Evolutionary conservation across 1,140 invertebrate genomes (phyloP).

Genomic region (Pseudomyrmex sp.): DNA sequence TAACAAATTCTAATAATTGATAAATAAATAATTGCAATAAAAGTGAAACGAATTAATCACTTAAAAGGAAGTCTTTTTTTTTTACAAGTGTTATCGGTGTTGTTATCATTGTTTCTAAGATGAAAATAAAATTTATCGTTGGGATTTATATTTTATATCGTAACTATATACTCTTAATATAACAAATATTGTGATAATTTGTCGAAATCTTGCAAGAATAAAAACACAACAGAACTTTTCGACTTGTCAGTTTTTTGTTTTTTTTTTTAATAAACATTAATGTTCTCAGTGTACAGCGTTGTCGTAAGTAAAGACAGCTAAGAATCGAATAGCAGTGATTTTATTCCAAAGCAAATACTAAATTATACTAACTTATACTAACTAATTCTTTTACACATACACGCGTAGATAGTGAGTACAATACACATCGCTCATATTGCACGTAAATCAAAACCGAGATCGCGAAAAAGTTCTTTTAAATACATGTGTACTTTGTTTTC

Average conservation of each 20-base stretch:
- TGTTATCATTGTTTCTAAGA: no score
- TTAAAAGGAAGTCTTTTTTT: no score
- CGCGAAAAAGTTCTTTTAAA: neutral
- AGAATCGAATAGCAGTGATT: conserved; percentile 53
- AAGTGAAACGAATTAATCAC: no score
- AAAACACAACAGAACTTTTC: neutral
- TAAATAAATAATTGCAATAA: no score
- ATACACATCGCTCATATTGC: conserved; percentile 79
- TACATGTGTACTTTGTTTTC: neutral
- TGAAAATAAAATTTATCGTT: no score
- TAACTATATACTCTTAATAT: no score
- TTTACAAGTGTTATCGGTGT: no score
- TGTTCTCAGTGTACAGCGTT: neutral
- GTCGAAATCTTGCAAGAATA: neutral
- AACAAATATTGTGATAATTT: neutral
- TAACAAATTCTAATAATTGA: no score
- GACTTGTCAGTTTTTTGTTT: no score
- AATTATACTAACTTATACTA: conserved; percentile 71
- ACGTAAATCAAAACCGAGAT: conserved; percentile 79
- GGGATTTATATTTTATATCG: no score
- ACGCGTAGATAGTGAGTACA: conserved; percentile 71
- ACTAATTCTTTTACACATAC: conserved; percentile 65
- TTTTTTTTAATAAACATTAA: no score
- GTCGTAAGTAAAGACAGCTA: conserved; percentile 2
- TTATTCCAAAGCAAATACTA: conserved; percentile 77